Conservation (phyloP, 2,797 vertebrate species). For the Fistularia tabacaria region DNA sequence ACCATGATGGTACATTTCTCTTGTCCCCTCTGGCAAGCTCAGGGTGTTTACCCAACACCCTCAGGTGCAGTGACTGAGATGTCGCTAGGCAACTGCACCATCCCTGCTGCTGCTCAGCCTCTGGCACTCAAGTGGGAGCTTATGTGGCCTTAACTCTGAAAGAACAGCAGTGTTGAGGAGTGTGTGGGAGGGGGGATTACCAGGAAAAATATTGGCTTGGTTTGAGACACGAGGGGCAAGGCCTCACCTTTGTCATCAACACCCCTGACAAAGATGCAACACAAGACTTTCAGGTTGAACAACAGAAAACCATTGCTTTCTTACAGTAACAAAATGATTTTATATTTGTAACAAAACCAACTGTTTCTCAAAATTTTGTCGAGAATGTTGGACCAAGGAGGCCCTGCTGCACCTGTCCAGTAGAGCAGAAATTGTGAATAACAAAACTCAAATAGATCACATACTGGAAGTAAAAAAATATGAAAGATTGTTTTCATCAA, state of each 20-base stretch:
- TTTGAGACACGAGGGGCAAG: slow-evolving; percentile 46
- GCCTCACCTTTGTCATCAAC: slow-evolving; percentile 43
- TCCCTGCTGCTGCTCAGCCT: slow-evolving; percentile 65
- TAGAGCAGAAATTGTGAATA: no score
- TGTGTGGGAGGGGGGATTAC: slow-evolving; percentile 65
- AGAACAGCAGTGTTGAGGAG: slow-evolving; percentile 70
- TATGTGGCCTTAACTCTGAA: slow-evolving; percentile 74
- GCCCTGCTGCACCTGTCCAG: no score
- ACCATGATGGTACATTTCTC: slow-evolving; percentile 41
- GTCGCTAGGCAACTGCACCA: slow-evolving; percentile 76
- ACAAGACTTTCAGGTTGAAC: not conserved
- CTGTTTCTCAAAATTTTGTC: no score
- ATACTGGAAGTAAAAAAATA: no score
- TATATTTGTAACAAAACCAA: slow-evolving; percentile 3
- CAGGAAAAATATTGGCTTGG: slow-evolving; percentile 72
- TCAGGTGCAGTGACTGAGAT: slow-evolving; percentile 64
- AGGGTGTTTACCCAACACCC: slow-evolving; percentile 72
- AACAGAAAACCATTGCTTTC: slow-evolving; percentile 4
- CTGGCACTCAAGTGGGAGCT: slow-evolving; percentile 74
- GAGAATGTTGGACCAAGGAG: no score
- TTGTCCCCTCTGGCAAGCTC: slow-evolving; percentile 58
- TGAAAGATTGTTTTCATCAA: no score
- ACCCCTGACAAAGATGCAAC: slow-evolving; percentile 13
- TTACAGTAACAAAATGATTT: slow-evolving; percentile 7
- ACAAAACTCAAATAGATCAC: no score